phyloP scores from a whole-genome alignment of 2,888 invertebrate species.

The Pharmacophagus antenor region DNA sequence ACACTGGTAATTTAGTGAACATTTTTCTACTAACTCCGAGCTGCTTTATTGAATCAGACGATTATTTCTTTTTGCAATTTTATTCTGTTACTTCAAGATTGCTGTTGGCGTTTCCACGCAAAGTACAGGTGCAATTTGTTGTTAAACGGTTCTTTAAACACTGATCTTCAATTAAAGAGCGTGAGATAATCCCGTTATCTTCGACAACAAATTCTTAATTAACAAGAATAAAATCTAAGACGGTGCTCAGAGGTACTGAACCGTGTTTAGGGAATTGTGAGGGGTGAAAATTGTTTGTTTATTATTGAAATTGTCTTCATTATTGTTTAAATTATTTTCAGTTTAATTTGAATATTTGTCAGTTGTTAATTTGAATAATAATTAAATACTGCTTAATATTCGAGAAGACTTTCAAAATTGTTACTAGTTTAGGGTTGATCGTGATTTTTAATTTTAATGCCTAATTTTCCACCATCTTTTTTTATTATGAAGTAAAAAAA shows the following conservation, averaged over 20 bases:
- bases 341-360: background rate
- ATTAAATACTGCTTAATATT: too few species aligned
- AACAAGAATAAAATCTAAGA: constrained; percentile 66
- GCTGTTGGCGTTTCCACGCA: constrained; percentile 32
- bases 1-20: constrained; percentile 25
- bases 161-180: constrained; percentile 59
- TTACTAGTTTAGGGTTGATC: too few species aligned
- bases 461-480: too few species aligned
- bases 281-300: constrained; percentile 51
- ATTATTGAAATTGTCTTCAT: constrained; percentile 46
- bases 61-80: constrained; percentile 28
- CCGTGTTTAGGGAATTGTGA: constrained; percentile 59
- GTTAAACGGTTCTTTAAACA: constrained; percentile 45
- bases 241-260: constrained; percentile 48
- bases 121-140: constrained; percentile 34
- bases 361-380: background rate
- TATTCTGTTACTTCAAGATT: constrained; percentile 10
- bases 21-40: constrained; percentile 26
- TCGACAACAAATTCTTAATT: constrained; percentile 61
- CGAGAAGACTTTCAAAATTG: too few species aligned
- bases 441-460: too few species aligned
- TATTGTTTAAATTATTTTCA: constrained; percentile 17
- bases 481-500: too few species aligned
- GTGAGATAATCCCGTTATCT: constrained; percentile 66
- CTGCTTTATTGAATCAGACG: constrained; percentile 25